Evolutionary conservation across 2,797 vertebrate genomes (phyloP).

Genomic region (Sebastes vulpes): DNA sequence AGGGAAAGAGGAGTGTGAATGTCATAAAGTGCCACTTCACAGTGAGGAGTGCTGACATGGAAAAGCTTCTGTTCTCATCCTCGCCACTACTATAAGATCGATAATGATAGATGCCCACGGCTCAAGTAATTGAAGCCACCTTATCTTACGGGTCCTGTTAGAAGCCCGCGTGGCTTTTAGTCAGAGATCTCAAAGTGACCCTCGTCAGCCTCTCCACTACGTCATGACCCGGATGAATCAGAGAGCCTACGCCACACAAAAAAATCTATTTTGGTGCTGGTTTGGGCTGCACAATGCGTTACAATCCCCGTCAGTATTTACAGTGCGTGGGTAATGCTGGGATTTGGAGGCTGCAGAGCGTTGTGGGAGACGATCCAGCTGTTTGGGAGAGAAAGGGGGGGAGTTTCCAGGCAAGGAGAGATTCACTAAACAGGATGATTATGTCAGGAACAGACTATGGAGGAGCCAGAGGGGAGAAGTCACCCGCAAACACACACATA

Average conservation of each 20-base stretch:
- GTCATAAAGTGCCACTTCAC: conserved; percentile 73
- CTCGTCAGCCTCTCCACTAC: background rate
- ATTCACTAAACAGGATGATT: conserved; percentile 79
- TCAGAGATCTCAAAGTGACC: conserved; percentile 46
- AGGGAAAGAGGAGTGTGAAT: conserved; percentile 64
- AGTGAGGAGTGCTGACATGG: conserved; percentile 72
- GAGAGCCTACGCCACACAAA: background rate
- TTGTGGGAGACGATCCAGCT: conserved; percentile 77
- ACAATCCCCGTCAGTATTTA: conserved; percentile 73
- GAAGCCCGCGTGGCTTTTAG: conserved; percentile 38
- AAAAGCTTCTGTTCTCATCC: conserved; percentile 80
- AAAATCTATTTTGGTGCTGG: conserved; percentile 46
- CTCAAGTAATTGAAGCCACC: conserved; percentile 50
- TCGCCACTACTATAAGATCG: conserved; percentile 60
- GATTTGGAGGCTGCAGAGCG: conserved; percentile 72
- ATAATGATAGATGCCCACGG: conserved; percentile 71
- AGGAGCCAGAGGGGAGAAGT: conserved; percentile 65
- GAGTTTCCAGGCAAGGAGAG: conserved; percentile 72
- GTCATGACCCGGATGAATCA: conserved; percentile 34
- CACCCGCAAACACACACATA: conserved; percentile 58
- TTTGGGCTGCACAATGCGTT: conserved; percentile 51
- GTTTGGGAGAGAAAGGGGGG: conserved; percentile 61
- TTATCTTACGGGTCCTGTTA: conserved; percentile 48
- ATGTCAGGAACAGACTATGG: conserved; percentile 72
- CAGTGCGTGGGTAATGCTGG: conserved; percentile 71